These are phyloP conservation scores for Drosophila pseudotakahashii DNA, from an alignment of 2,888 invertebrate genomes.

Conservation along the genomic window DNA sequence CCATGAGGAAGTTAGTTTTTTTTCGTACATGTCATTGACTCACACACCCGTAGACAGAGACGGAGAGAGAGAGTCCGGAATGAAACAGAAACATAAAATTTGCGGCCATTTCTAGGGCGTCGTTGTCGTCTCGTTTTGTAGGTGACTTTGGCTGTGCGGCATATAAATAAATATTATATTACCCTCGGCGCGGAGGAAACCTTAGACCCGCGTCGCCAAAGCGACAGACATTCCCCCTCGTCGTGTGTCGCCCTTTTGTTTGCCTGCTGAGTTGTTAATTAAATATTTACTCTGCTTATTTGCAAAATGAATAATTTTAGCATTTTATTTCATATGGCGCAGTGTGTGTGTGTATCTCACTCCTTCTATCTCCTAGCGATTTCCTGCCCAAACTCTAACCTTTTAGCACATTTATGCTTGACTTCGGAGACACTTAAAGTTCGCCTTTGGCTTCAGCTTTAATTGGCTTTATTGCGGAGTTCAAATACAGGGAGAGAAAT, in stretches of 20 bases:
- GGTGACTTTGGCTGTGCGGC: constrained; percentile 55
- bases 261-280: constrained; percentile 74
- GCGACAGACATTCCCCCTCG: constrained; percentile 1
- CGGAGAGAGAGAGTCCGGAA: neutral
- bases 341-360: constrained; percentile 31
- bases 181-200: constrained; percentile 60
- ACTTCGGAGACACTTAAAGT: constrained; percentile 56
- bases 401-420: constrained; percentile 63
- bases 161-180: constrained; percentile 75
- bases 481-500: neutral
- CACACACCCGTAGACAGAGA: constrained; percentile 23
- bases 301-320: constrained; percentile 81
- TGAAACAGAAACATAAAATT: constrained; percentile 26
- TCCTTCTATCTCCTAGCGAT: constrained; percentile 16
- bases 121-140: constrained; percentile 41
- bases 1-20: constrained; percentile 33
- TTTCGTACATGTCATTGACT: constrained; percentile 42
- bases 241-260: constrained; percentile 30
- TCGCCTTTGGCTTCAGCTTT: constrained; percentile 21
- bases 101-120: constrained; percentile 48
- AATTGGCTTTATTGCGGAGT: constrained; percentile 20
- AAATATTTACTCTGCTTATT: constrained; percentile 81
- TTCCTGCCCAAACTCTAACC: constrained; percentile 25
- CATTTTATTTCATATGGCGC: constrained; percentile 70
- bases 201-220: constrained; percentile 56